These are phyloP conservation scores for Maniola jurtina DNA, from an alignment of 1,140 invertebrate species.

Conservation along the genomic window DNA sequence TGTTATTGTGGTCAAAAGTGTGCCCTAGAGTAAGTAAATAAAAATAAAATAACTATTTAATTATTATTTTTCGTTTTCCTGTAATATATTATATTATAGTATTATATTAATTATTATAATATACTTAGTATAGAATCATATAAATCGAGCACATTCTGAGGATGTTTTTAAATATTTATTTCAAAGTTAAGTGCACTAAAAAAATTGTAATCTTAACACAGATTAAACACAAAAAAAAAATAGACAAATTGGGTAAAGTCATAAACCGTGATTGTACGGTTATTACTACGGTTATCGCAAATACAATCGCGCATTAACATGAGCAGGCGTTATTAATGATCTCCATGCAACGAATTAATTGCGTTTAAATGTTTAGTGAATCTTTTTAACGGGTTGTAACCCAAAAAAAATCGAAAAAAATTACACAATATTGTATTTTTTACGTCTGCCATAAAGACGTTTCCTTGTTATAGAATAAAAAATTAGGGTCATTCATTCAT, in stretches of 20 bases:
- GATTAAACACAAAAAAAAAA: not conserved
- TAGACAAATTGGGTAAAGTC: not conserved
- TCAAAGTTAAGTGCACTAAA: too few relatives aligned
- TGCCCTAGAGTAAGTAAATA: too few relatives aligned
- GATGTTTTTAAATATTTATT: too few relatives aligned
- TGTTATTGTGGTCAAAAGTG: too few relatives aligned
- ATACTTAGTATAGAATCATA: too few relatives aligned
- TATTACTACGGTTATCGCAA: not conserved
- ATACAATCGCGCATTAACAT: too few relatives aligned
- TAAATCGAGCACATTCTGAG: too few relatives aligned
- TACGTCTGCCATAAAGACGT: not conserved
- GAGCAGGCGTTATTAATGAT: not conserved
- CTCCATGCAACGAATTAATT: not conserved
- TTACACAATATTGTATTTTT: not conserved
- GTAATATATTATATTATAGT: too few relatives aligned
- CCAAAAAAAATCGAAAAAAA: not conserved
- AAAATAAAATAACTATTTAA: too few relatives aligned
- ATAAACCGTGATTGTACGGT: not conserved
- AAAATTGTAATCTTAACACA: too few relatives aligned
- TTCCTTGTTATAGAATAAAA: slow-evolving; percentile 1
- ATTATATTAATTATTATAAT: too few relatives aligned
- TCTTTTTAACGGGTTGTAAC: not conserved
- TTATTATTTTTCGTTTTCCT: too few relatives aligned
- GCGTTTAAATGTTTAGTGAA: not conserved
- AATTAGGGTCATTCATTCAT: slow-evolving; percentile 1